These are phyloP conservation scores for Chelonus formosanus DNA, from an alignment of 2,888 invertebrate genomes.

Conservation along the genomic window DNA sequence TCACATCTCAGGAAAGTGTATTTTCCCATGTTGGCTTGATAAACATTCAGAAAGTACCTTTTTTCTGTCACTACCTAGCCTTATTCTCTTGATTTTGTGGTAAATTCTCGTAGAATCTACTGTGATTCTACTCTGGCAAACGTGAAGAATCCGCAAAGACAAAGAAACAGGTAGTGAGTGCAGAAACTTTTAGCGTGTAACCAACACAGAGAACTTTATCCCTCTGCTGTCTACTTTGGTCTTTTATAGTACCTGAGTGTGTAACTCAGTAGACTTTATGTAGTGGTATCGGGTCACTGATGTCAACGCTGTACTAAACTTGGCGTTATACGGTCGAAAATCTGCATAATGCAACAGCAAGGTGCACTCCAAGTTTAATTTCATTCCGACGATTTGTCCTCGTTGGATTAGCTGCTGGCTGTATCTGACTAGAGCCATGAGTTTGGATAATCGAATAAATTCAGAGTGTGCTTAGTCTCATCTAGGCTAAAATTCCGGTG, in stretches of 20 bases:
- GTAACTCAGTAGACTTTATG: constrained; percentile 48
- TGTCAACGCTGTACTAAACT: constrained; percentile 45
- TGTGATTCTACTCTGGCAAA: constrained; percentile 12
- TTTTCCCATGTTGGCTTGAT: not conserved
- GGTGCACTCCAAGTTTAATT: constrained; percentile 45
- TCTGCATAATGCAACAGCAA: constrained; percentile 52
- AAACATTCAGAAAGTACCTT: too few relatives aligned
- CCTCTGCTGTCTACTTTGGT: not conserved
- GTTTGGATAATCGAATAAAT: constrained; percentile 32
- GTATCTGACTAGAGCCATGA: constrained; percentile 8
- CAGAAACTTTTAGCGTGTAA: constrained; percentile 10
- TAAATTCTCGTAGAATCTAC: constrained; percentile 5
- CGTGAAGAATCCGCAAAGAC: constrained; percentile 9
- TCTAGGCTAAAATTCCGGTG: constrained; percentile 23
- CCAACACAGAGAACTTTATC: not conserved
- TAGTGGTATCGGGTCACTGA: constrained; percentile 43
- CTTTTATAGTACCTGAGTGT: not conserved
- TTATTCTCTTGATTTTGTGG: constrained; percentile 8
- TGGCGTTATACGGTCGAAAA: constrained; percentile 47
- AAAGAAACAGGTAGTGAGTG: constrained; percentile 21
- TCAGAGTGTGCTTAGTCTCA: constrained; percentile 1
- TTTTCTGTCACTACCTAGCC: not conserved
- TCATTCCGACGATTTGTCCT: constrained; percentile 44
- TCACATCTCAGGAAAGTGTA: not conserved
- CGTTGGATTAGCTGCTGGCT: constrained; percentile 38